phyloP scores from a whole-genome alignment of 2,797 vertebrate species.

The Sitta carolinensis region DNA sequence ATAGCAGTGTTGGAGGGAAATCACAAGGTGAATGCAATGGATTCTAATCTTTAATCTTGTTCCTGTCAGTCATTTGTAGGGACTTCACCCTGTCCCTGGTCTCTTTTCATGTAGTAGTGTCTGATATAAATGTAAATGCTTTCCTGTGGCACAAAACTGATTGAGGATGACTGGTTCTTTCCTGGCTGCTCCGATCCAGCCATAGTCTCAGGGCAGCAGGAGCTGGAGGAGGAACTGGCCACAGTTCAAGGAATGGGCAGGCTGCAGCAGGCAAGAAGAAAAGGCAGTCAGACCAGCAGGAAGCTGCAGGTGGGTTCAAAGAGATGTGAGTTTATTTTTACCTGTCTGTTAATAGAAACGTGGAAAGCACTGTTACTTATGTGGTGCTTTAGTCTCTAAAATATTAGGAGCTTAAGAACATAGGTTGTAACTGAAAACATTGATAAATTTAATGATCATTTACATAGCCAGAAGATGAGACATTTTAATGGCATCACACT shows the following conservation, averaged over 20 bases:
- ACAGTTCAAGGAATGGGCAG: slow-evolving; percentile 82
- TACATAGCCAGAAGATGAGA: background rate
- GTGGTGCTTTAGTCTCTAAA: background rate
- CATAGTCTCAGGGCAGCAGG: slow-evolving; percentile 92
- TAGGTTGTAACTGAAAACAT: background rate
- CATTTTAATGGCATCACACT: background rate
- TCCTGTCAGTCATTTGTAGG: slow-evolving; percentile 44
- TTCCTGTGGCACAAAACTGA: slow-evolving; percentile 99
- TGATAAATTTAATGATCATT: accelerated
- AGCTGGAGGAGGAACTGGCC: slow-evolving; percentile 93
- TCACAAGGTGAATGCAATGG: slow-evolving; percentile 43
- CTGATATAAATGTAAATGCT: slow-evolving; percentile 70
- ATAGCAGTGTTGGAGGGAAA: slow-evolving; percentile 6
- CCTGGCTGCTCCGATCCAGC: slow-evolving; percentile 98
- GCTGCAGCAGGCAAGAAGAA: slow-evolving; percentile 75
- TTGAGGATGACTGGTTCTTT: slow-evolving; percentile 99
- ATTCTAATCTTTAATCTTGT: slow-evolving; percentile 33
- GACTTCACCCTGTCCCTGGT: slow-evolving; percentile 40
- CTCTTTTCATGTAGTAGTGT: slow-evolving; percentile 47
- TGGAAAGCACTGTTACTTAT: background rate
- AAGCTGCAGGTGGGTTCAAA: slow-evolving; percentile 83
- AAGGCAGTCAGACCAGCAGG: slow-evolving; percentile 56
- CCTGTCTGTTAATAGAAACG: background rate
- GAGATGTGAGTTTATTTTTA: background rate
- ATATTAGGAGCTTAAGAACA: background rate